Percentiles rank a stretch among this genome's conserved stretches.
These are phyloP conservation scores for Steinernema feltiae DNA, from an alignment of 1,140 invertebrate genomes.

Conservation along the genomic window DNA sequence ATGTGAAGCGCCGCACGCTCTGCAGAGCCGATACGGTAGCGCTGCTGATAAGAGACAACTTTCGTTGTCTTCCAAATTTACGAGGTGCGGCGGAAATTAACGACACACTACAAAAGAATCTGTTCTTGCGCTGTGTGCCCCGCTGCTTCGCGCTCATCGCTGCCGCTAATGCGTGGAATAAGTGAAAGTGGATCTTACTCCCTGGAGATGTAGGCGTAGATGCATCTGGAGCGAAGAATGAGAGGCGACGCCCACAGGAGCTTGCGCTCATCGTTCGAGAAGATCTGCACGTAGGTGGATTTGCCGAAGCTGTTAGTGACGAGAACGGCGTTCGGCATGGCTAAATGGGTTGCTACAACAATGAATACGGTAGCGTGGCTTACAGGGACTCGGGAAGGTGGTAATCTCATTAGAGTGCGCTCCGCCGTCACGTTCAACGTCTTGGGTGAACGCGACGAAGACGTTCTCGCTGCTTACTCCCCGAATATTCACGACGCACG, in stretches of 20 bases:
- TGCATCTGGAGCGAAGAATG: conserved; percentile 15
- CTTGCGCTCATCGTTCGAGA: conserved; percentile 18
- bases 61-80: neutral
- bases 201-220: conserved; percentile 29
- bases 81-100: neutral
- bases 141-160: neutral
- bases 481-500: conserved; percentile 19
- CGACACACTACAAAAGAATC: neutral
- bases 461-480: conserved; percentile 17
- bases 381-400: conserved; percentile 11
- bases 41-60: neutral
- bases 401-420: conserved; percentile 16
- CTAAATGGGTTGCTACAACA: neutral
- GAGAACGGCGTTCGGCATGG: conserved; percentile 20
- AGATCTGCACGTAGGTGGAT: conserved; percentile 27
- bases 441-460: conserved; percentile 30
- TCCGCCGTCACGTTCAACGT: conserved; percentile 21
- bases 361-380: neutral
- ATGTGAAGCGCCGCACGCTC: neutral
- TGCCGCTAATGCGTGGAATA: neutral
- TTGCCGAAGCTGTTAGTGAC: conserved; percentile 10
- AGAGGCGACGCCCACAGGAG: conserved; percentile 34
- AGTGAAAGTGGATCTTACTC: neutral
- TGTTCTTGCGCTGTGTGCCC: neutral
- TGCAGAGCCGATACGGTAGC: neutral